phyloP scores from a whole-genome alignment of 2,797 vertebrate genomes.

The Chaetophractus vellerosus region DNA sequence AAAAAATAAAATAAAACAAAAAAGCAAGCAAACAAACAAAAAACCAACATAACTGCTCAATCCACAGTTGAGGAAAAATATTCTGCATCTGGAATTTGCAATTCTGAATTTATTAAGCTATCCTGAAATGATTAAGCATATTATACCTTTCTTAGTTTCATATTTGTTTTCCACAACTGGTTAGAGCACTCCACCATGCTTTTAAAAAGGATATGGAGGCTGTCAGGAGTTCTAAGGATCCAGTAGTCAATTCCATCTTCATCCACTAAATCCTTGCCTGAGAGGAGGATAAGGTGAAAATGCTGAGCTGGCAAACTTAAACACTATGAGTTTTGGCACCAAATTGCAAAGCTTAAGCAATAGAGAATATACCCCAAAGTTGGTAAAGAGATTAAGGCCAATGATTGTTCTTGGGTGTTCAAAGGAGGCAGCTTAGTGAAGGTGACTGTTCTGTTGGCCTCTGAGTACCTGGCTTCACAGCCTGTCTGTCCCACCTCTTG shows the following conservation, averaged over 20 bases:
- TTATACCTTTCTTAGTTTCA: slow-evolving; percentile 44
- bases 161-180: slow-evolving; percentile 15
- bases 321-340: not conserved
- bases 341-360: slow-evolving; percentile 1
- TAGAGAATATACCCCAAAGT: not conserved
- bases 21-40: not conserved
- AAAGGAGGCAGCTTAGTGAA: not conserved
- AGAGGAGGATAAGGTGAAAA: not conserved
- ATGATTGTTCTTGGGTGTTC: not conserved
- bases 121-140: slow-evolving; percentile 15
- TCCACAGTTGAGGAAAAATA: not conserved
- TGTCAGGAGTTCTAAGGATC: slow-evolving; percentile 18
- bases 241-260: not conserved
- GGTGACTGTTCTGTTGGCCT: not conserved
- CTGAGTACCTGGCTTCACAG: not conserved
- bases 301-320: not conserved
- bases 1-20: not conserved
- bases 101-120: slow-evolving; percentile 52
- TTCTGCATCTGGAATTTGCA: slow-evolving; percentile 22
- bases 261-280: not conserved
- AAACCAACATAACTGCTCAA: not conserved
- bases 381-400: not conserved
- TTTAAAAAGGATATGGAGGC: not conserved
- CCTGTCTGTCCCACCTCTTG: not conserved
- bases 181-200: not conserved